Base-by-base conservation (phyloP, 2,113 vertebrate species). In the Amphiprion ocellaris region DNA sequence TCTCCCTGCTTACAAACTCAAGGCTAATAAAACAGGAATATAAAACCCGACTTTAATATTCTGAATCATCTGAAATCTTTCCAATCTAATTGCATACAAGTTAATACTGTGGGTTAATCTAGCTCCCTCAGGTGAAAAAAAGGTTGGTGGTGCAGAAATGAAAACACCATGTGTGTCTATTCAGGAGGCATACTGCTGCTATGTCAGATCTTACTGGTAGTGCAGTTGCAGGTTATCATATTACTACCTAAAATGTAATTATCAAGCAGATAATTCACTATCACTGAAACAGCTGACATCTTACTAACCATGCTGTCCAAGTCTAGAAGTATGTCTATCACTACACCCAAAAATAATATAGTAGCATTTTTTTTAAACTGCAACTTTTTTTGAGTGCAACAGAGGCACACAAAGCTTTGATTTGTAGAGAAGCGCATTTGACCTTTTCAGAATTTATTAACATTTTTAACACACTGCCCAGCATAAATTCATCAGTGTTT, bases 181-280 rank as follows among this genome's bases (percentile, higher is more conserved):
- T 73, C 33, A 80, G 39, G 44, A 58, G 49, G 28, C 39, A 77
- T 28, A 44, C 55, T 84, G 52, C 30, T 67, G 21, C 69, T n/a
- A 64, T 75, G 62, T 84, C 63, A 78, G 71, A 87, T 79, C 74
- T 76, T 37, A 72, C 39, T 33, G 53, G 60, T 68, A 56, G 55
- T 70, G 60, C 63, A 58, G 76, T 58, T 67, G 46, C 52, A 78
- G 68, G 53, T 80, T 60, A 85, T 80, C 55, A 80, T 62, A 63
- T 70, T 75, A 78, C 58, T 68, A 68, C 58, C 49, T 62, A 50
- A 77, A 71, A 83, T 71, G 8, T 47, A 83, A 77, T 84, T 69
- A 73, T 54, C 63, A 71, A 49, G 52, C 70, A 77, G 55, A 69
- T 24, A 78, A 77, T 77, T 76, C 24, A 71, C 47, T 39, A 69